Base-by-base conservation (phyloP, 2,888 invertebrate species). In the Atethmia centrago region DNA sequence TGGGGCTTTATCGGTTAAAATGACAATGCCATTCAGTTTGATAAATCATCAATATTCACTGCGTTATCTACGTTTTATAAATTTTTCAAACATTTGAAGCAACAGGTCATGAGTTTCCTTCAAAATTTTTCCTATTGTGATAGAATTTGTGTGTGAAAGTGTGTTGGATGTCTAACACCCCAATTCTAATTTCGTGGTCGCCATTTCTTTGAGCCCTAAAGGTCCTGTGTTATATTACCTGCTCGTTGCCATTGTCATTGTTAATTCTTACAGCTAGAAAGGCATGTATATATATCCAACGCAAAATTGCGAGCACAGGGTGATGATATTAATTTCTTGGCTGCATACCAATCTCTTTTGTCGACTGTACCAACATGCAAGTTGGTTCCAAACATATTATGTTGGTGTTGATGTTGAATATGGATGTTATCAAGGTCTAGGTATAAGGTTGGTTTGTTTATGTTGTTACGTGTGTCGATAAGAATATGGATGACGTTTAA, bases 401-500 rank as follows among this genome's bases (percentile, higher is more conserved):
- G n/a, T n/a, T n/a, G n/a, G n/a, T n/a, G n/a, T 74, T 49, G 53
- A 62, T 65, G 56, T 71, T 82, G 80, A 80, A 82, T 82, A 82
- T 82, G 81, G 58, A 84, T 82, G 66, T 71, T 84, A 80, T 80
- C 84, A 80, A 69, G 75, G 71, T 80, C 71, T 82, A 75, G 71
- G 81, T 65, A 61, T 70, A 71, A 79, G 64, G 70, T 71, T 58
- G 61, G n/a, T 61, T 55, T 53, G 56, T 83, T 81, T 81, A 81
- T 83, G 72, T 45, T 28, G 51, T 66, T 65, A 66, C 78, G 79
- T 74, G 83, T 79, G 55, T 36, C 42, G 56, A 83, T 66, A 66
- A 45, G 55, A n/a, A 55, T 67, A 56, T 66, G 21, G 42, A 66
- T 66, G 77, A 62, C 9, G 40, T 61, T 21, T 62, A 59, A 55